Base-by-base conservation (phyloP, 1,140 invertebrate species). In the Atta cephalotes region DNA sequence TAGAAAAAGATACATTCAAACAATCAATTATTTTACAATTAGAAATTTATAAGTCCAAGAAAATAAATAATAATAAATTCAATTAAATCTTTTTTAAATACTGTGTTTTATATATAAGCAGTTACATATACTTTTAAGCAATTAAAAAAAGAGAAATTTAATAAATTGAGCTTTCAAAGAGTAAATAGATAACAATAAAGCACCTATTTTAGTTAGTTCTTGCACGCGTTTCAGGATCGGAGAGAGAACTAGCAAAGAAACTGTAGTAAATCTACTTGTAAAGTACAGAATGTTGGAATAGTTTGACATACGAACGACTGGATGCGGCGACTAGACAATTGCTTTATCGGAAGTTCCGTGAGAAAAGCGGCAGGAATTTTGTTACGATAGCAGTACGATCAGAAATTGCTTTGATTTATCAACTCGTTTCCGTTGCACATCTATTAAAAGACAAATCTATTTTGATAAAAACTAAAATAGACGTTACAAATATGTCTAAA, bases 241-340 rank as follows among this genome's bases (percentile, higher is more conserved):
- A 51, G 21, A 70, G 66, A 70, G 66, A 71, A 81, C 39, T 45
- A 71, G 9, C 49, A n/a, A 66, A 71, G 78, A 66, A 80, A 81
- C 65, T 72, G 65, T 62, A 53, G 77, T 80, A 70, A 86, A 70
- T 80, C 66, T 81, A 86, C 53, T 70, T 71, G 63, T 56, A 49
- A 86, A 80, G 65, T 86, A 80, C 76, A 28, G n/a, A 84, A 84
- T 74, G 70, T 63, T 84, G 62, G 56, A 53, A 82, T 74, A 82
- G 70, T 84, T 84, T 76, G 80, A 84, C 80, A 72, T 76, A 63
- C 28, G 56, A 76, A 62, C 80, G 70, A 84, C 72, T 76, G 56
- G 56, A 56, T 62, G 45, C 80, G 21, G 49, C 45, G 28, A 51
- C 65, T 81, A 81, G 51, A 71, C 79, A 49, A 84, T 76, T 62